Evolutionary conservation across 2,113 vertebrate species (phyloP), one percentile per base, ranked within the genome.

Genomic region (Tretioscincus oriximinensis): DNA sequence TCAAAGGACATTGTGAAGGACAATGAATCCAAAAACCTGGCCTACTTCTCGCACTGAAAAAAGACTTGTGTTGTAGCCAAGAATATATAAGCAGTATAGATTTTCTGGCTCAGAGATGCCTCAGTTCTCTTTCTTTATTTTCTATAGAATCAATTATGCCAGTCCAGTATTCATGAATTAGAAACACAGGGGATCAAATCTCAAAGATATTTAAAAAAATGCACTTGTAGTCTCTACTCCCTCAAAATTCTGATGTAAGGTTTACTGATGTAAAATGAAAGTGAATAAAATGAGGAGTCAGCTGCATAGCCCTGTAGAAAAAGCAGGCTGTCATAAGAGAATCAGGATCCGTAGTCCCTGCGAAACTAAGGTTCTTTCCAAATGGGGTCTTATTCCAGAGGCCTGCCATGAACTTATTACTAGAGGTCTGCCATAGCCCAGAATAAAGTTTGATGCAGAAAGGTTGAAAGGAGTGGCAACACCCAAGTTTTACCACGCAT

Each of bases 21-120:
- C 85, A 85, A 77, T 7, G 49, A n/a, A 20, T 64, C 61, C 54
- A 51, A 86, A 41, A 73, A 87, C 14, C 28, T 81, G 35, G 86
- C 80, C 35, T 47, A 29, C 9, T 80, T 51, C 78, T 51, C 66
- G 24, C 75, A 70, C 49, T 45, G 31, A 54, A 76, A 68, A 58
- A 58, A 21, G 28, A 28, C 14, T 29, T 12, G 7, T 87, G 77
- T 85, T n/a, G 75, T 16, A 72, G 73, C 21, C 66, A 61, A 84
- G 7, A 88, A 77, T 4, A 74, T 78, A 78, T 81, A 31, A 79
- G 82, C 76, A 78, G 14, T 88, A 81, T 2, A 84, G 54, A 79
- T 24, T 7, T 84, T 81, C 69, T 49, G 66, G 67, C 81, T 71
- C 76, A 84, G 66, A 26, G 77, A 14, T 66, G 83, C 0, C 22